A percentile compares a stretch with the other conserved stretches of the same genome.
Evolutionary conservation across 2,113 vertebrate species (phyloP).

Genomic region (Leiothrix lutea): DNA sequence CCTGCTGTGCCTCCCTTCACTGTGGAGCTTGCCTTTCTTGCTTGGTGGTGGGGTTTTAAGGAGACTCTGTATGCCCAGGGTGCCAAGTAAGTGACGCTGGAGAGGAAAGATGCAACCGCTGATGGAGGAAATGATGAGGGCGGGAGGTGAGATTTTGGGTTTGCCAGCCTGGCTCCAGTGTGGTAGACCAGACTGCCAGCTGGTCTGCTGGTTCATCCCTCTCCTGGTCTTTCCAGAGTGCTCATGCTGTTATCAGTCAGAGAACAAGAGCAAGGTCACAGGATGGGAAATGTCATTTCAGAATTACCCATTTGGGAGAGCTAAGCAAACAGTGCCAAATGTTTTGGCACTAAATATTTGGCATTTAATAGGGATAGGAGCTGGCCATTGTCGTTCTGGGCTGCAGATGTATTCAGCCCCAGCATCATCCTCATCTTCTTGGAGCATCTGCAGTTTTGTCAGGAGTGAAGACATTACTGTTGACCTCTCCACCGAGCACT

Average conservation of each 20-base stretch:
- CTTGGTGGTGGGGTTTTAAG: neutral
- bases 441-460: neutral
- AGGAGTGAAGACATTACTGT: neutral
- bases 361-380: neutral
- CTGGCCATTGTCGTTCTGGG: neutral
- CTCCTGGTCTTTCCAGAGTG: neutral
- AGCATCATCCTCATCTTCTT: neutral
- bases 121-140: neutral
- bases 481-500: neutral
- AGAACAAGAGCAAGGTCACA: neutral
- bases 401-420: neutral
- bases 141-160: neutral
- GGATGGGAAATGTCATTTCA: neutral
- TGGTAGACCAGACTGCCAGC: neutral
- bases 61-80: fast-evolving
- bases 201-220: neutral
- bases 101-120: neutral
- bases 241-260: neutral
- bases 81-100: neutral
- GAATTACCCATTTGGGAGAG: neutral
- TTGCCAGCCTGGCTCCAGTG: neutral
- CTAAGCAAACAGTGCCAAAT: neutral
- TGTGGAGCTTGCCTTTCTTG: fast-evolving
- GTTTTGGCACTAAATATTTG: neutral
- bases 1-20: fast-evolving